Percentiles rank a stretch among this genome's conserved stretches.
Evolutionary conservation across 2,113 vertebrate genomes (phyloP).

Genomic region (Otis tarda): DNA sequence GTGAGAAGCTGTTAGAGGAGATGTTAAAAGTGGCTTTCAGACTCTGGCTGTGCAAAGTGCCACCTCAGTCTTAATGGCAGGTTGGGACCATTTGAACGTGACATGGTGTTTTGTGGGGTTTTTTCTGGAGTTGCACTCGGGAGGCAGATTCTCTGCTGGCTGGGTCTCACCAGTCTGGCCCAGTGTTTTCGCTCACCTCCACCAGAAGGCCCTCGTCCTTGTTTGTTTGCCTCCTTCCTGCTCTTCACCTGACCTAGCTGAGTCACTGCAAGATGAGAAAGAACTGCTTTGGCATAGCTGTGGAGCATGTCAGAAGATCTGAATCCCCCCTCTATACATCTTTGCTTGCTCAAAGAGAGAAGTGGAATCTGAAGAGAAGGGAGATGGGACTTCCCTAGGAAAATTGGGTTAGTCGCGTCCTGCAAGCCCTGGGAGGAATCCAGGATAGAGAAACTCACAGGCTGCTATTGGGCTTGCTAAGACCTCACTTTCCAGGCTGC

Average conservation of each 20-base stretch:
- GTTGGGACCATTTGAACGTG: accelerated
- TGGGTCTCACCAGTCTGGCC: not conserved
- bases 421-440: not conserved
- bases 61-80: accelerated
- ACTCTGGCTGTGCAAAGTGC: not conserved
- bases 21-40: not conserved
- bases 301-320: not conserved
- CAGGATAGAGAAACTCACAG: not conserved
- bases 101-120: not conserved
- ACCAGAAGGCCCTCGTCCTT: not conserved
- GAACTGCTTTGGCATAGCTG: not conserved
- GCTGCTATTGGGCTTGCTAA: constrained; percentile 48
- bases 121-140: accelerated
- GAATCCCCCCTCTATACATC: not conserved
- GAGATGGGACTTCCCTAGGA: not conserved
- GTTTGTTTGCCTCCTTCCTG: not conserved
- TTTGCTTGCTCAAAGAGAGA: not conserved
- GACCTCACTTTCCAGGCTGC: constrained; percentile 32
- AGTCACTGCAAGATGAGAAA: not conserved
- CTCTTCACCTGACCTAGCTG: not conserved
- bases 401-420: not conserved
- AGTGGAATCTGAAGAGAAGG: not conserved
- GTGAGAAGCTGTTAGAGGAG: not conserved
- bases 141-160: not conserved
- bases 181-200: not conserved